Conservation (phyloP, 2,797 vertebrate species). For the Melanotaenia pygmaea region DNA sequence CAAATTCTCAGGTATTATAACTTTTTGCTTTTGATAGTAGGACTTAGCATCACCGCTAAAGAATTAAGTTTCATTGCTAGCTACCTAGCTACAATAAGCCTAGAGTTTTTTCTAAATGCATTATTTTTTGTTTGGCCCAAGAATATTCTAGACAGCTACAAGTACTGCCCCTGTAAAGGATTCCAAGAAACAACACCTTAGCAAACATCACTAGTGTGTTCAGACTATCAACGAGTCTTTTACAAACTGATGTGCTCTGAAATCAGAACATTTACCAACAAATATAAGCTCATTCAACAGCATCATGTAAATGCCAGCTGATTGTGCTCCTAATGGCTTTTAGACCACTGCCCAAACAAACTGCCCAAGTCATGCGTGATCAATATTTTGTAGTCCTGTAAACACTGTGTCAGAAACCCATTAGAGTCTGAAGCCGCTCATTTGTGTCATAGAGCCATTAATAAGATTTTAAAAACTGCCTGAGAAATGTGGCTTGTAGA, state of each 20-base stretch:
- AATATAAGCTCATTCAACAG: conserved; percentile 20
- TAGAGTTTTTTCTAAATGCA: conserved; percentile 26
- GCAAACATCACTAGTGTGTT: conserved; percentile 10
- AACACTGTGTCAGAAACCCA: conserved; percentile 21
- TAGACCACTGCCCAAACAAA: conserved; percentile 69
- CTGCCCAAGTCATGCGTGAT: conserved; percentile 64
- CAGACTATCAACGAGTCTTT: conserved; percentile 18
- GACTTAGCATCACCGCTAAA: conserved; percentile 35
- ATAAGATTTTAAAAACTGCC: conserved; percentile 71
- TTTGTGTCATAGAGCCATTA: conserved; percentile 53
- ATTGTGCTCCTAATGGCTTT: conserved; percentile 58
- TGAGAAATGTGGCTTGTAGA: conserved; percentile 64
- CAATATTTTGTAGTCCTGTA: conserved; percentile 39
- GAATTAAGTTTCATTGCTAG: conserved; percentile 16
- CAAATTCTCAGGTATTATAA: conserved; percentile 77
- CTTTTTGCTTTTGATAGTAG: conserved; percentile 45
- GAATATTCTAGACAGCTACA: conserved; percentile 62
- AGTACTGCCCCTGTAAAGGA: conserved; percentile 64
- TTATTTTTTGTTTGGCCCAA: conserved; percentile 43
- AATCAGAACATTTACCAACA: conserved; percentile 11
- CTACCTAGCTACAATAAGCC: conserved; percentile 16
- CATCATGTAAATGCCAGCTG: conserved; percentile 38
- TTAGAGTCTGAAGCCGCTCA: conserved; percentile 31
- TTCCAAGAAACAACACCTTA: conserved; percentile 22
- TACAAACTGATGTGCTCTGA: conserved; percentile 35